Conservation (phyloP, 2,113 vertebrate genomes). For the Toxostoma redivivum region DNA sequence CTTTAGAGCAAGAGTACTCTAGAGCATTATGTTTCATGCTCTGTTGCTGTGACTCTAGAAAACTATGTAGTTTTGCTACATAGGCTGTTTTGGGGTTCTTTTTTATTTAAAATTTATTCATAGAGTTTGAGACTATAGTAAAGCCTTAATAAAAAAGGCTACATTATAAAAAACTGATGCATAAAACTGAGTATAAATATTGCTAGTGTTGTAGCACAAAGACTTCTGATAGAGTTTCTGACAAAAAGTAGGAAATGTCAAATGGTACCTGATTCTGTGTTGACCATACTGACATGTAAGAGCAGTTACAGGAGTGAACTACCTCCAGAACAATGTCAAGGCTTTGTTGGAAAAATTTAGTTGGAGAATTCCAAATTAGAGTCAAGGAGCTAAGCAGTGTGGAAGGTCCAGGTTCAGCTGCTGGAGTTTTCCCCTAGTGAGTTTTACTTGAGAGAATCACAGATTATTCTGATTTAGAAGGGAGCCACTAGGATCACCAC, state of each 20-base stretch:
- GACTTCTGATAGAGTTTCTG: neutral
- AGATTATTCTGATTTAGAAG: neutral
- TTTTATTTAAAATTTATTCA: neutral
- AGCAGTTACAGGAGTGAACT: neutral
- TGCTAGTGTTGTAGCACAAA: rapidly evolving
- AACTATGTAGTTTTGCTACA: neutral
- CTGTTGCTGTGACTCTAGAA: neutral
- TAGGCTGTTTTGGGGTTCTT: neutral
- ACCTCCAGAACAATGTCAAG: rapidly evolving
- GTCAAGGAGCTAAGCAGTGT: neutral
- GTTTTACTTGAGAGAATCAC: neutral
- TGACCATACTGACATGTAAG: neutral
- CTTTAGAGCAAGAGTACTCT: neutral
- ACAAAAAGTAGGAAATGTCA: neutral
- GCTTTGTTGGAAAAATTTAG: neutral
- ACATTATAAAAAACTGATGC: neutral
- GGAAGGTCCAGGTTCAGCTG: neutral
- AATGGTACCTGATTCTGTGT: neutral
- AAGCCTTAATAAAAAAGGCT: neutral
- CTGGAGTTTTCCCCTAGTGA: neutral
- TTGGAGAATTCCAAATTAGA: neutral
- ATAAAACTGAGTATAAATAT: neutral
- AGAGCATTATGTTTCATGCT: neutral
- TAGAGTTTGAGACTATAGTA: neutral
- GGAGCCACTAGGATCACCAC: neutral